Base-by-base conservation (phyloP, 1,140 invertebrate genomes). In the Pseudomyrmex gracilis region DNA sequence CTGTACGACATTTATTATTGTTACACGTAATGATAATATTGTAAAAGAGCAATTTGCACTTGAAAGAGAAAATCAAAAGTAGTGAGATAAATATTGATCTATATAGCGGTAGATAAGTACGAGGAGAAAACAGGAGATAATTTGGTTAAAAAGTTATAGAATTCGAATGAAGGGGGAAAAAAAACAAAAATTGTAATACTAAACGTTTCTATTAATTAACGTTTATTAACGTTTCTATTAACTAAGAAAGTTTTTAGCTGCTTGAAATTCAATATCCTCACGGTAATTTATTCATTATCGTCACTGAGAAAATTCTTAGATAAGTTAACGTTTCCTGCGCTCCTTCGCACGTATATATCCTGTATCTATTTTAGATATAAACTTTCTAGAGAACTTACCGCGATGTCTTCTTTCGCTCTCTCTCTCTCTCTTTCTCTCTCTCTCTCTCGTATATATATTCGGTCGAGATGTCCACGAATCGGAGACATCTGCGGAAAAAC, bases 401-500 rank as follows among this genome's bases (percentile, higher is more conserved):
- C 34, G 34, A 24, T 49, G 63, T 49, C 15, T 20, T 80, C 43
- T 57, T 13, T 20, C 47, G n/a, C n/a, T 57, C 51, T 34, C 15
- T 49, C 66, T 80, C 51, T 57, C 5, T 20, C 47, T 34, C 34
- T 57, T n/a, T 34, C 24, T 49, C 53, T 34, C 34, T 34, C 34
- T 34, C 34, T 34, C 34, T 34, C 34, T 34, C 5, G 34, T 34
- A n/a, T 45, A 57, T n/a, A 34, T 22, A 63, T 49, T 12, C 43
- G 15, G 51, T 57, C 47, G n/a, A 83, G 43, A 83, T 64, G 73
- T 61, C 71, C 70, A 76, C 71, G 80, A 82, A 83, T 83, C 73
- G 60, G 13, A 58, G 13, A 22, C 51, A 47, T 78, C 17, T 34
- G 34, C 61, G 24, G 20, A 49, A 47, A 9, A 34, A 34, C 34